Evolutionary conservation across 2,888 invertebrate genomes (phyloP).

Genomic region (Anagyrus pseudococci): DNA sequence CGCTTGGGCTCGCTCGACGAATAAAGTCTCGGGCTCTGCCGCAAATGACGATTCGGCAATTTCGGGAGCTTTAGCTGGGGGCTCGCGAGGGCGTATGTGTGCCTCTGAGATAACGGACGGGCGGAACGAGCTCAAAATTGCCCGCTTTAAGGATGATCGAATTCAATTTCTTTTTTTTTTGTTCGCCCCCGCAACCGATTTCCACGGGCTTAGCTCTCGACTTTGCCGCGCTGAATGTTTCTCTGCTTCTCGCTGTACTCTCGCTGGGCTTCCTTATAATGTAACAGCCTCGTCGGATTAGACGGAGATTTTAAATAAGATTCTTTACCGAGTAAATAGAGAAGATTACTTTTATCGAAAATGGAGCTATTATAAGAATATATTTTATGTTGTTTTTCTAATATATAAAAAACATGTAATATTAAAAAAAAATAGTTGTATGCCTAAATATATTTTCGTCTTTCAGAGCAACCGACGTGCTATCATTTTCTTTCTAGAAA

Average conservation of each 20-base stretch:
- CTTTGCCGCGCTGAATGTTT: background rate
- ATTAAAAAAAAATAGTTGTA: too few relatives aligned
- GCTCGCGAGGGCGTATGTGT: background rate
- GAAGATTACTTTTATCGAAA: too few relatives aligned
- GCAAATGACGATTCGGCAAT: conserved; percentile 32
- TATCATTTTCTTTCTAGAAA: too few relatives aligned
- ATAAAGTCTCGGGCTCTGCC: background rate
- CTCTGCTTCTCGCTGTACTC: background rate
- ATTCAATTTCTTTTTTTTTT: conserved; percentile 16
- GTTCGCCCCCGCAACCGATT: background rate
- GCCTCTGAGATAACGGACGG: background rate
- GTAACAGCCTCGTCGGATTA: too few relatives aligned
- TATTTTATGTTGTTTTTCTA: too few relatives aligned
- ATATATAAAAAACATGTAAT: too few relatives aligned
- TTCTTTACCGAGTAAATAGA: too few relatives aligned
- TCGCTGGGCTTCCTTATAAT: too few relatives aligned
- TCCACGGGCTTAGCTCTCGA: background rate
- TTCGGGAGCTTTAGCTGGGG: background rate
- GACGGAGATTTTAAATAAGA: too few relatives aligned
- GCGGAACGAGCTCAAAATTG: conserved; percentile 5
- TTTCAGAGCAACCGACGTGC: too few relatives aligned
- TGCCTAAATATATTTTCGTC: too few relatives aligned
- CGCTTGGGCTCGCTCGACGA: background rate
- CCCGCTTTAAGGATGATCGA: conserved; percentile 1
- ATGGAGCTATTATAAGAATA: too few relatives aligned